These are phyloP conservation scores for Capitulum mitella DNA, from an alignment of 2,888 invertebrate genomes.

Conservation along the genomic window DNA sequence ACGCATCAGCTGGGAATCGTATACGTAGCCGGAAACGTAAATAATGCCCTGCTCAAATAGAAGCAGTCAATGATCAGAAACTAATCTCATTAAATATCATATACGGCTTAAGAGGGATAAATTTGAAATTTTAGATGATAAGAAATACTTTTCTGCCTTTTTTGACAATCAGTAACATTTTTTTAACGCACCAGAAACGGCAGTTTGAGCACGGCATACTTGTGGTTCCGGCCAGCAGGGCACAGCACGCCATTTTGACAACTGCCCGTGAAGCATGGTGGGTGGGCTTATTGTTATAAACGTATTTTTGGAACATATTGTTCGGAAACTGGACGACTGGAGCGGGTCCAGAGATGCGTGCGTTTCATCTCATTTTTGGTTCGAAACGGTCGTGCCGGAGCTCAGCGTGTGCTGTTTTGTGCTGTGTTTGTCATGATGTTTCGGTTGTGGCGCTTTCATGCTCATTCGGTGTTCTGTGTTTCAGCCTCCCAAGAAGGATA, in stretches of 20 bases:
- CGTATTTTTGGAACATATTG: no score
- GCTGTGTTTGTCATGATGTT: no score
- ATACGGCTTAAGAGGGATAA: no score
- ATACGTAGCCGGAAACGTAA: slow-evolving; percentile 11
- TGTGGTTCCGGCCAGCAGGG: neutral
- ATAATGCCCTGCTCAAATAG: neutral
- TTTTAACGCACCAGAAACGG: neutral
- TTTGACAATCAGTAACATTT: neutral
- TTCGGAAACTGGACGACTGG: no score
- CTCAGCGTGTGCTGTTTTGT: no score
- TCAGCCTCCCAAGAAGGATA: slow-evolving; percentile 74
- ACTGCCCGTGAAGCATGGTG: neutral
- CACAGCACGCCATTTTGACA: neutral
- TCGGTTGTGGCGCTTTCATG: no score
- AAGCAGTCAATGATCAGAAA: no score
- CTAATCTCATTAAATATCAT: no score
- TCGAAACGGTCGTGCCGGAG: no score
- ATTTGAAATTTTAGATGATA: neutral
- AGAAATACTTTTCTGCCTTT: neutral
- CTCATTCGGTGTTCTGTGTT: no score
- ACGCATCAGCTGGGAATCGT: slow-evolving; percentile 6
- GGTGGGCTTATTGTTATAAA: neutral
- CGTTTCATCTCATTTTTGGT: no score
- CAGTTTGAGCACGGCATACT: neutral
- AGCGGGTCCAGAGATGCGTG: no score